Evolutionary conservation across 2,113 vertebrate genomes (phyloP).

Genomic region (Chionomys nivalis): DNA sequence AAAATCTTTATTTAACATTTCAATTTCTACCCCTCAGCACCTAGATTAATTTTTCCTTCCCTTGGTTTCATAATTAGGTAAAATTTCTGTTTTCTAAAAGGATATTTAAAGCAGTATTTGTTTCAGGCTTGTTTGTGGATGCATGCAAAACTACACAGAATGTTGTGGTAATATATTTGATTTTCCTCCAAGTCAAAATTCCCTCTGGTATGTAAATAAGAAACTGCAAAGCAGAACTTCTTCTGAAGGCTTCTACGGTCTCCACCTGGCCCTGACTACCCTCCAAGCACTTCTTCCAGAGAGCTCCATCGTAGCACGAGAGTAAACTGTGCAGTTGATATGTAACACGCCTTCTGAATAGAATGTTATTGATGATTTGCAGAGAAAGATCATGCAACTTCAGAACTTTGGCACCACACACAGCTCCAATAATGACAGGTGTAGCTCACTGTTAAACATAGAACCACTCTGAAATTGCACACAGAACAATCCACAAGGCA

Average conservation of each 20-base stretch:
- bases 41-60: conserved; percentile 32
- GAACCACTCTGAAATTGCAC: neutral
- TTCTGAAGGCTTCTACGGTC: neutral
- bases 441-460: neutral
- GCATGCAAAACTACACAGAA: conserved; percentile 60
- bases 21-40: neutral
- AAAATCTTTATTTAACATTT: conserved; percentile 60
- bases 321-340: conserved; percentile 24
- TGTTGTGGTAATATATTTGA: conserved; percentile 55
- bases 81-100: conserved; percentile 31
- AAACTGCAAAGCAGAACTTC: conserved; percentile 49
- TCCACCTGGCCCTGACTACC: neutral
- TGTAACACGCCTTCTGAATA: neutral
- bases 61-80: conserved; percentile 27
- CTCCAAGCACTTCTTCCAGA: conserved; percentile 26
- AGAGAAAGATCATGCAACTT: neutral
- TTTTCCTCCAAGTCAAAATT: conserved; percentile 60
- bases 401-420: neutral
- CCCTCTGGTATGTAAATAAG: conserved; percentile 61
- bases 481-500: neutral
- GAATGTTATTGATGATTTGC: conserved; percentile 6
- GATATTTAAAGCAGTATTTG: conserved; percentile 42
- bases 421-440: neutral
- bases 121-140: conserved; percentile 59
- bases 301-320: neutral